Evolutionary conservation across 1,140 invertebrate species (phyloP), one percentile per base, ranked within the genome.

Genomic region (Rhynchophorus ferrugineus): DNA sequence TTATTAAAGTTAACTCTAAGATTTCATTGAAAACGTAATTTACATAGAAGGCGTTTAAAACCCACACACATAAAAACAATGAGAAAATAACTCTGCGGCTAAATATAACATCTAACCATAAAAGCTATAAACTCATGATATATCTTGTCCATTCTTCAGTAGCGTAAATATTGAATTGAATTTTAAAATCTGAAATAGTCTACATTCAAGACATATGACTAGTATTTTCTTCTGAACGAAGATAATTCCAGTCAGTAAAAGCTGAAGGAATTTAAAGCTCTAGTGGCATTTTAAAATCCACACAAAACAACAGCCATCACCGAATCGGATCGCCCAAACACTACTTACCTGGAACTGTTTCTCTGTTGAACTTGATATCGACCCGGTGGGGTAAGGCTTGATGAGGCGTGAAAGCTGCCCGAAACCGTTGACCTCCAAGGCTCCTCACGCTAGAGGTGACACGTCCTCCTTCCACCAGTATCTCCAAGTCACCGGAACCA

Each of bases 311-410:
- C 5, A 6, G 5, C 24, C 24, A 11, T 29, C 24, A 29, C 24
- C 24, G 5, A 5, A 14, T 34, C 16, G 11, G 34, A 29, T 20
- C 9, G 34, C 20, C n/a, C n/a, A n/a, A n/a, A n/a, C 18, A 11
- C 20, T 44, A 78, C 84, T 85, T 74, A 93, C 93, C 91, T 66
- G 89, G 85, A 11, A 98, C 90, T 59, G 85, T 82, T 69, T 94
- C 85, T 17, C 88, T 88, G 72, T 98, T 98, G 73, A 99, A 98
- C 44, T 87, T 92, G 78, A 98, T 95, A 65, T 95, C 89, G 9
- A 98, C 87, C 2, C 83, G 77, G 73, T 96, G 92, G 18, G 81
- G 79, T 17, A 89, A 80, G 8, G 85, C 77, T 63, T 91, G 83
- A 61, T 91, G 87, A 0, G 93, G 91, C 24, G 91, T 90, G 67